Evolutionary conservation across 2,888 invertebrate genomes (phyloP), one percentile per base, ranked within the genome.

Genomic region (Stenodera caucasica): DNA sequence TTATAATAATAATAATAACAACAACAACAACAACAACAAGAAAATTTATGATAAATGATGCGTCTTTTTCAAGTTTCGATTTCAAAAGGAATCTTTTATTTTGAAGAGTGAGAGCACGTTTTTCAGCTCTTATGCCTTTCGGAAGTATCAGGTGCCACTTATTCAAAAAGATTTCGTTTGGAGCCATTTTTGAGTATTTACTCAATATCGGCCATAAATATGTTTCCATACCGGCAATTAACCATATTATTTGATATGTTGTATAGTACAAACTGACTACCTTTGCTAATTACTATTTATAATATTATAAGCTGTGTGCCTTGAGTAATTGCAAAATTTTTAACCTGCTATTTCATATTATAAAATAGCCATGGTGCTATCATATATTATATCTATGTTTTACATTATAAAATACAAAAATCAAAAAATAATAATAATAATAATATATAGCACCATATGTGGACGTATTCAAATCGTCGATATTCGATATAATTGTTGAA

Each of bases 311-410:
- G 89, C 89, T 90, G 89, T 88, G 89, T 90, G 90, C 89, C 89
- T 90, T 87, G 88, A 88, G 89, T 88, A 87, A 88, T 88, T 88
- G 86, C 87, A 86, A 84, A 23, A 85, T 84, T n/a, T n/a, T n/a
- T 83, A 84, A 84, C 79, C 80, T 80, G 80, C 79, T 80, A 77
- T 76, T 78, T 78, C 78, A 77, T 78, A 79, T 75, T 76, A 73
- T 76, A 79, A 78, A 4, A 26, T 74, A 78, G 79, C 78, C 78
- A 78, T 77, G 78, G 78, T 80, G 80, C 80, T 80, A 79, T 69
- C 69, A 73, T 73, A 75, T 77, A 76, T 75, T 77, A 77, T 78
- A 77, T 78, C 74, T 77, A 72, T 77, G 74, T 78, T 69, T 75
- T 72, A 72, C 74, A 73, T 75, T 75, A 71, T 75, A 72, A 71